A percentile compares a stretch with the other conserved stretches of the same genome.
Evolutionary conservation across 2,888 invertebrate genomes (phyloP).

Genomic region (Dryobota labecula): DNA sequence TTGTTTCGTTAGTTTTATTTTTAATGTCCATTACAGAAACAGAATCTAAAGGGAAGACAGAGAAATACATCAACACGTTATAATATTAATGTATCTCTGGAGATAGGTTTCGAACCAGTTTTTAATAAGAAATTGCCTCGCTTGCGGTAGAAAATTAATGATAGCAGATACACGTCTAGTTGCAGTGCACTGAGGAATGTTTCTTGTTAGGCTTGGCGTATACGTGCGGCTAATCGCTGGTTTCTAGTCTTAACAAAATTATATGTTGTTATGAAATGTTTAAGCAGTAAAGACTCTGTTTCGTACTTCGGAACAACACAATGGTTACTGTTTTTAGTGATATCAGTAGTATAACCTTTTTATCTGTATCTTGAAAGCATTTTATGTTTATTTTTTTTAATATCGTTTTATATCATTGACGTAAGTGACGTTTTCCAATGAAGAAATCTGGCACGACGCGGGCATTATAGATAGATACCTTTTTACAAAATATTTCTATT

Average conservation of each 20-base stretch:
- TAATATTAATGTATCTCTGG: conserved; percentile 71
- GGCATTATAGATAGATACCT: background rate
- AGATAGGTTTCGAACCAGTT: conserved; percentile 76
- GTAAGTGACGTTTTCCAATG: background rate
- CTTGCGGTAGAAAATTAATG: conserved; percentile 78
- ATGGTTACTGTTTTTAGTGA: conserved; percentile 1
- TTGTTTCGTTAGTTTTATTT: conserved; percentile 33
- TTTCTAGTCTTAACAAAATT: conserved; percentile 37
- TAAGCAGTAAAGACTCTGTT: conserved; percentile 12
- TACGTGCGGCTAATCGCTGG: conserved; percentile 47
- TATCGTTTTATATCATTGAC: conserved; percentile 5
- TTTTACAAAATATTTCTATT: background rate
- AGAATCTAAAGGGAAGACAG: conserved; percentile 59
- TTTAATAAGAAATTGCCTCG: conserved; percentile 79
- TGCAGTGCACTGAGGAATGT: conserved; percentile 63
- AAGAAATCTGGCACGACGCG: background rate
- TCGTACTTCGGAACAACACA: conserved; percentile 18
- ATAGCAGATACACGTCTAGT: conserved; percentile 71
- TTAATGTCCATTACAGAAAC: conserved; percentile 34
- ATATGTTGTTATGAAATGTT: conserved; percentile 41
- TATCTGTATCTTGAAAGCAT: background rate
- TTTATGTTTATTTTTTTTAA: conserved; percentile 7
- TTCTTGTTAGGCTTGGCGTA: conserved; percentile 57
- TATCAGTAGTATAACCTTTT: background rate
- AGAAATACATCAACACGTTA: conserved; percentile 65